Conservation (phyloP, 2,113 vertebrate species). For the Lycaon pictus region DNA sequence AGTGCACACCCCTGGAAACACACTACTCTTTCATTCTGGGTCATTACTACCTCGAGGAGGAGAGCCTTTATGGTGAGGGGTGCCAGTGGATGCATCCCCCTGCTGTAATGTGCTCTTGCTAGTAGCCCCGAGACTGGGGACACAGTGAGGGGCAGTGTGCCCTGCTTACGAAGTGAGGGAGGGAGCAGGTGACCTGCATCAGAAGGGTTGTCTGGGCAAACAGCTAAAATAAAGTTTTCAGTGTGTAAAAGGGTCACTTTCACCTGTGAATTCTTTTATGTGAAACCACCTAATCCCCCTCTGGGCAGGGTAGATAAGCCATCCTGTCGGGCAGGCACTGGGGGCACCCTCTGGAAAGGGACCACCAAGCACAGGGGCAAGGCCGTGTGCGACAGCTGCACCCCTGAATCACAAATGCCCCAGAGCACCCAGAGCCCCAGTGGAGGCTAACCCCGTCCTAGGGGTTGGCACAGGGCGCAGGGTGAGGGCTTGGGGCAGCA, state of each 20-base stretch:
- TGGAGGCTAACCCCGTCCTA: accelerated
- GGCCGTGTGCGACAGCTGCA: accelerated
- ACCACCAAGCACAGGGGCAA: accelerated
- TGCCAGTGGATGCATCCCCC: accelerated
- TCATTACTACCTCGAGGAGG: not conserved
- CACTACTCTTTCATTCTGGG: not conserved
- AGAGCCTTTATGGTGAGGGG: not conserved
- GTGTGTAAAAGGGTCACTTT: constrained; percentile 7
- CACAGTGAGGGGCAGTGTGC: not conserved
- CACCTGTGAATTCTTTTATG: not conserved
- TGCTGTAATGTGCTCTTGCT: not conserved
- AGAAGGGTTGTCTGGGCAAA: not conserved
- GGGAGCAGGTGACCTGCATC: not conserved
- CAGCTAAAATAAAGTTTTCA: not conserved
- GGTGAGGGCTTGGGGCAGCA: not conserved
- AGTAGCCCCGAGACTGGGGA: accelerated
- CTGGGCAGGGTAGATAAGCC: not conserved
- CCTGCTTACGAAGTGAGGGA: not conserved
- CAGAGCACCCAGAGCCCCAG: not conserved
- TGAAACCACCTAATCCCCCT: not conserved
- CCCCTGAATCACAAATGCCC: accelerated
- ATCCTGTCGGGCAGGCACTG: accelerated
- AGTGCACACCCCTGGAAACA: not conserved
- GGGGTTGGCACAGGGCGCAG: no score
- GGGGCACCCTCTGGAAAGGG: not conserved